Percentiles rank a stretch among this genome's conserved stretches.
Conservation (phyloP, 2,888 invertebrate genomes). For the Macrophya alboannulata region DNA sequence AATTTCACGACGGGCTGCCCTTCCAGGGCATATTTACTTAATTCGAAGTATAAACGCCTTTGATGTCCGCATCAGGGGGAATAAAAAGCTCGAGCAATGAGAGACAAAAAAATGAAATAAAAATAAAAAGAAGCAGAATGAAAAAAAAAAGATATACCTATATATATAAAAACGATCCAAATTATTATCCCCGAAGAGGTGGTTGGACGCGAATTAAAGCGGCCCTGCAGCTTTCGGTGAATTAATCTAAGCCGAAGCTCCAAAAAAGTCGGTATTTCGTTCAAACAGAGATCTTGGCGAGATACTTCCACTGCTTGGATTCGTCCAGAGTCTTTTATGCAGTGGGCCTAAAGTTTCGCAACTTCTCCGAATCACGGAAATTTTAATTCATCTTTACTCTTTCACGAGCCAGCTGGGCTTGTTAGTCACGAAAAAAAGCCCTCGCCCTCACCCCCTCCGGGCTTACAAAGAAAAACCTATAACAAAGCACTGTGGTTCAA, state of each 20-base stretch:
- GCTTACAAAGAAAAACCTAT: background rate
- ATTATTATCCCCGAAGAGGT: constrained; percentile 1
- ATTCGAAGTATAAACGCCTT: constrained; percentile 26
- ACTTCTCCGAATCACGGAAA: constrained; percentile 10
- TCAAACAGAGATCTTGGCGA: constrained; percentile 31
- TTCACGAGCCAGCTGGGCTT: constrained; percentile 26
- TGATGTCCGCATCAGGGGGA: background rate
- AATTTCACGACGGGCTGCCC: constrained; percentile 18
- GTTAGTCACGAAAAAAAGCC: constrained; percentile 1
- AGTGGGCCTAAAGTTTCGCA: constrained; percentile 9
- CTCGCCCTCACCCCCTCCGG: background rate
- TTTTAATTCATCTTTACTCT: constrained; percentile 43
- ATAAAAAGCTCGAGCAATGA: constrained; percentile 25
- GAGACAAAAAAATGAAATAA: background rate
- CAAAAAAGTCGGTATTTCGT: constrained; percentile 38
- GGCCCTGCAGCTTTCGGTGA: constrained; percentile 20
- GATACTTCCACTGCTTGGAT: background rate
- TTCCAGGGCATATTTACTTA: background rate
- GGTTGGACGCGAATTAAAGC: background rate
- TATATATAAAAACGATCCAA: background rate
- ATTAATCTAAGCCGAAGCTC: constrained; percentile 34
- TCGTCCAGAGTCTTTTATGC: constrained; percentile 20
- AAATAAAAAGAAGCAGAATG: background rate
- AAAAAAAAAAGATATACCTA: background rate
- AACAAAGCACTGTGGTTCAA: background rate